These are phyloP conservation scores for Porites lobata DNA, from an alignment of 92 coral and sea anemone genomes.

Conservation along the genomic window DNA sequence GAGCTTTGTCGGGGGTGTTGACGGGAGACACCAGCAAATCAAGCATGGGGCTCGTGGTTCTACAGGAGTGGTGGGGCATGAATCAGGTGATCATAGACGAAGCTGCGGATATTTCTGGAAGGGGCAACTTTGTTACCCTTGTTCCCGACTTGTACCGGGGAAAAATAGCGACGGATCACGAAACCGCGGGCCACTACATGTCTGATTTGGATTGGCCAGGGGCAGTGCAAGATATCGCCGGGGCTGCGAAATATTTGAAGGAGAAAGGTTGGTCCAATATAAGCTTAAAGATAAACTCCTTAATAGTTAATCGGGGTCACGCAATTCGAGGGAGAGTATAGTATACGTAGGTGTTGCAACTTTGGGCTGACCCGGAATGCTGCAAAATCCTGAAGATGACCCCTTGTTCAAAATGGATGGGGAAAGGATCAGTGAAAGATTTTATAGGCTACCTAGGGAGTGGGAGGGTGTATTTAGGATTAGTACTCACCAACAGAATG, in stretches of 20 bases:
- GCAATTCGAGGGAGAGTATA: too few relatives aligned
- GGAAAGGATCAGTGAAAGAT: too few relatives aligned
- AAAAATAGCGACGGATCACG: constrained; percentile 75
- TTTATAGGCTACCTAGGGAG: too few relatives aligned
- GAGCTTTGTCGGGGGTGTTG: constrained; percentile 68
- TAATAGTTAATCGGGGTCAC: too few relatives aligned
- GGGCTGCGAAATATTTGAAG: constrained; percentile 66
- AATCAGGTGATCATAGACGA: constrained; percentile 63
- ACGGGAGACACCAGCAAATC: constrained; percentile 44
- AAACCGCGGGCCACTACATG: constrained; percentile 77
- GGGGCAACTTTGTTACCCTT: constrained; percentile 72
- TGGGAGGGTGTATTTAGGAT: too few relatives aligned
- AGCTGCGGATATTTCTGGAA: constrained; percentile 64
- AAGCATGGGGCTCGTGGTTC: constrained; percentile 60
- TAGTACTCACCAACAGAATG: too few relatives aligned
- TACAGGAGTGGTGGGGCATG: constrained; percentile 84
- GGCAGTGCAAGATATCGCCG: constrained; percentile 70
- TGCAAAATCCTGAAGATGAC: too few relatives aligned
- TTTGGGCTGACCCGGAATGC: too few relatives aligned
- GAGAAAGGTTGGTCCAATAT: constrained; percentile 54
- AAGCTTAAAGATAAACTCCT: too few relatives aligned
- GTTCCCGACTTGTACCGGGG: constrained; percentile 81
- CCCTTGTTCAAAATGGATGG: too few relatives aligned
- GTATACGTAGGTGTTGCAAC: too few relatives aligned
- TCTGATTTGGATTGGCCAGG: constrained; percentile 77